Base-by-base conservation (phyloP, 2,888 invertebrate genomes). In the Cremastinae sp. region DNA sequence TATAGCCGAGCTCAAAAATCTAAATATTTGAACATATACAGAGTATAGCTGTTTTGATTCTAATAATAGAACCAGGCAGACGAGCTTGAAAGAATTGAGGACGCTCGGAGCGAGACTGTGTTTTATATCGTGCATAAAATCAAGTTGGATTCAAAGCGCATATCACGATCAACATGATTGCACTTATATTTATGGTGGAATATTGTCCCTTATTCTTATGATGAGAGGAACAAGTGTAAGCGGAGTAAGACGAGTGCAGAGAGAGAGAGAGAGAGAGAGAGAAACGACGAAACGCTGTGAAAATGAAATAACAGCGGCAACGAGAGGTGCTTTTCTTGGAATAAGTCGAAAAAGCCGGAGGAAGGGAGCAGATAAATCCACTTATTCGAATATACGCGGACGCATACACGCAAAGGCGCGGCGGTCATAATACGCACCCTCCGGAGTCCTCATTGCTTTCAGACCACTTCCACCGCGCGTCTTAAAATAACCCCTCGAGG, bases 301-400 rank as follows among this genome's bases (percentile, higher is more conserved):
- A 62, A 56, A 49, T 58, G 64, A 58, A 75, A 76, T 76, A 51
- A 69, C 22, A 58, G 28, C 28, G 28, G 58, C 51, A 56, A 54
- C 61, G 43, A 62, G 72, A 28, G 28, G 28, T 28, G 28, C 28
- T 28, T 36, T 71, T 65, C 71, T 75, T 61, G 65, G 62, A 74
- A n/a, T n/a, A n/a, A 58, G 68, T 58, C 28, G 68, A 73, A 76
- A 72, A 72, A 75, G 66, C 28, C 28, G 58, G 36, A 18, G 62
- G 28, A 51, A 43, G 66, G 68, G 64, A 71, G 75, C 59, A 74
- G 69, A 74, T 75, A 75, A 75, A 75, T 75, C 75, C 75, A 72
- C 72, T 75, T 75, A 72, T 75, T 54, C 72, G 45, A 68, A 68
- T 69, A 54, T 61, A 59, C n/a, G n/a, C n/a, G n/a, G n/a, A n/a